phyloP scores from a whole-genome alignment of 2,888 invertebrate species.

The Alloscopus bannaensis region DNA sequence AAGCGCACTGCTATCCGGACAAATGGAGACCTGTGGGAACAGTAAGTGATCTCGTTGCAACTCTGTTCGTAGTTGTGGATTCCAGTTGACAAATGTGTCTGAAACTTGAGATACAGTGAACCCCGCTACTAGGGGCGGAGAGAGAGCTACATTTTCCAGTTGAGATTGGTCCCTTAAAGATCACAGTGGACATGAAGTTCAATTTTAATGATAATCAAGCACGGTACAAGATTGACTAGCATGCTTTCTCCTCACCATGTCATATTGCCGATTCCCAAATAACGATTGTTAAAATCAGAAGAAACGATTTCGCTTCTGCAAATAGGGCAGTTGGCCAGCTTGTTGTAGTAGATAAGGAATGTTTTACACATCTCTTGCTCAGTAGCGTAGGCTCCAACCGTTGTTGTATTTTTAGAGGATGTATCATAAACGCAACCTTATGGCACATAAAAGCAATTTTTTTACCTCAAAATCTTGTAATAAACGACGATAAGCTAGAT shows the following conservation, averaged over 20 bases:
- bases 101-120: slow-evolving; percentile 39
- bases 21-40: slow-evolving; percentile 23
- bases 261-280: slow-evolving; percentile 7
- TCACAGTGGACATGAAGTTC: background rate
- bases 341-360: slow-evolving; percentile 10
- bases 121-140: slow-evolving; percentile 18
- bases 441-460: background rate
- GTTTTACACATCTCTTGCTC: slow-evolving; percentile 35
- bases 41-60: slow-evolving; percentile 38
- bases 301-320: slow-evolving; percentile 19
- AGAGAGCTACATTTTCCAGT: slow-evolving; percentile 20
- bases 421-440: slow-evolving; percentile 38
- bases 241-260: slow-evolving; percentile 2
- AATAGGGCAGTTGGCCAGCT: background rate
- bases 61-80: background rate
- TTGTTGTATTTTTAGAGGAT: background rate
- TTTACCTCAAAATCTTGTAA: background rate
- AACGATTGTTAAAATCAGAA: background rate
- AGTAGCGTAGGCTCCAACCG: slow-evolving; percentile 29
- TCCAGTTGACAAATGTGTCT: slow-evolving; percentile 38
- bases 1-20: background rate
- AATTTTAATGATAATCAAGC: background rate
- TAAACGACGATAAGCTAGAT: no score
- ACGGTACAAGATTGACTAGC: background rate
- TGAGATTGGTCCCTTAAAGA: slow-evolving; percentile 22